phyloP scores from a whole-genome alignment of 2,113 vertebrate genomes.

The Ancistrus triradiatus region DNA sequence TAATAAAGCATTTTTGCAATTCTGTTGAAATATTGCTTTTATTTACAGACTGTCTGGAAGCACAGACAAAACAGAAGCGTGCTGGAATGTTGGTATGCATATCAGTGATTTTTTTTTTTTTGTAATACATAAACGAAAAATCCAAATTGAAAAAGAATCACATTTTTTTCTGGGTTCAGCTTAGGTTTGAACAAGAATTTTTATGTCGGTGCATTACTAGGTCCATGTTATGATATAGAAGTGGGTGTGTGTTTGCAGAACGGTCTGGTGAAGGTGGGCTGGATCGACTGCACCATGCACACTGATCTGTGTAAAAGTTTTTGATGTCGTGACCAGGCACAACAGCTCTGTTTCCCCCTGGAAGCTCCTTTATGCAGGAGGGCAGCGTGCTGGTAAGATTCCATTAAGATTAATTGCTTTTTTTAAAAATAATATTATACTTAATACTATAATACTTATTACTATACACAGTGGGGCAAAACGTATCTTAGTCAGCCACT shows the following conservation, averaged over 20 bases:
- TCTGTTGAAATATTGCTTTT: too few species aligned
- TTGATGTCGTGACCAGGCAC: constrained; percentile 81
- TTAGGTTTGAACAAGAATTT: too few species aligned
- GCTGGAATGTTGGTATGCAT: constrained; percentile 93
- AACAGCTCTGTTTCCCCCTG: constrained; percentile 87
- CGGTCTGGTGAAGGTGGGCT: constrained; percentile 88
- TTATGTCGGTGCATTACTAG: too few species aligned
- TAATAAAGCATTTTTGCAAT: too few species aligned
- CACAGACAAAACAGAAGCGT: constrained; percentile 84
- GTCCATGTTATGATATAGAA: too few species aligned
- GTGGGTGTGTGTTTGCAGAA: constrained; percentile 70
- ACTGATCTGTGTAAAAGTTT: constrained; percentile 82
- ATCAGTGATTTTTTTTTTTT: background rate
- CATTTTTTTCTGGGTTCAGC: too few species aligned
- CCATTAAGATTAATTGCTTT: background rate
- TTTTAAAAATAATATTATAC: background rate
- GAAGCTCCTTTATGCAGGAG: constrained; percentile 79
- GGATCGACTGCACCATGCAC: constrained; percentile 87
- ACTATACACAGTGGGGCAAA: too few species aligned
- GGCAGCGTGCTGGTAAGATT: constrained; percentile 79
- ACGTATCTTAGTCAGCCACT: too few species aligned
- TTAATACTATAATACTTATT: background rate
- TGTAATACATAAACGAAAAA: background rate
- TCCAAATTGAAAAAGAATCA: too few species aligned
- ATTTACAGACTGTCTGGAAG: constrained; percentile 82